Evolutionary conservation across 2,113 vertebrate genomes (phyloP).

Genomic region (Poicephalus meyeri): DNA sequence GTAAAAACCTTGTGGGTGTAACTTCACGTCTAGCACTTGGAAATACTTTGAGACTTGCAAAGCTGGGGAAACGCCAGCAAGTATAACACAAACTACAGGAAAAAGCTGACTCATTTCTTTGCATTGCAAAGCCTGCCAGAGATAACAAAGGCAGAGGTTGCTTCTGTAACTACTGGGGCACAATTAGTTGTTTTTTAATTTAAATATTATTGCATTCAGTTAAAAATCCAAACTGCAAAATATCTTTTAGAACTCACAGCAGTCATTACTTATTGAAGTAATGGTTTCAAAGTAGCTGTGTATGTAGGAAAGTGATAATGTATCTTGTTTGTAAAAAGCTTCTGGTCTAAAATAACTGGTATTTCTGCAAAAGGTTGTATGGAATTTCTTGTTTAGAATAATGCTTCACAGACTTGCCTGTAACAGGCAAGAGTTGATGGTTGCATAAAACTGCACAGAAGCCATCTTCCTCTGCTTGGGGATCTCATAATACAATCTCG

Average conservation of each 20-base stretch:
- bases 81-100: slow-evolving; percentile 30
- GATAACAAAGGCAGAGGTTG: slow-evolving; percentile 52
- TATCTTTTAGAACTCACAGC: background rate
- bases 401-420: background rate
- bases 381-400: background rate
- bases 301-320: background rate
- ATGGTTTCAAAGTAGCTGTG: background rate
- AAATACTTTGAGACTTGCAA: slow-evolving; percentile 44
- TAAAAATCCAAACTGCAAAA: background rate
- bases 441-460: background rate
- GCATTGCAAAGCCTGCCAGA: slow-evolving; percentile 20
- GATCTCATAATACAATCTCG: background rate
- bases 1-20: slow-evolving; percentile 56
- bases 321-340: background rate
- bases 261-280: background rate
- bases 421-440: background rate
- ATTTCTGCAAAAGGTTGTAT: background rate
- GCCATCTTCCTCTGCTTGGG: background rate
- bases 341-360: background rate
- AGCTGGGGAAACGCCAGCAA: slow-evolving; percentile 34
- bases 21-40: slow-evolving; percentile 50
- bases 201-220: background rate
- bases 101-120: slow-evolving; percentile 48
- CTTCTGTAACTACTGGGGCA: background rate
- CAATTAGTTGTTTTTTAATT: background rate